Percentiles rank a stretch among this genome's conserved stretches.
phyloP scores from a whole-genome alignment of 2,113 vertebrate species.

The Acrocephalus kingi region DNA sequence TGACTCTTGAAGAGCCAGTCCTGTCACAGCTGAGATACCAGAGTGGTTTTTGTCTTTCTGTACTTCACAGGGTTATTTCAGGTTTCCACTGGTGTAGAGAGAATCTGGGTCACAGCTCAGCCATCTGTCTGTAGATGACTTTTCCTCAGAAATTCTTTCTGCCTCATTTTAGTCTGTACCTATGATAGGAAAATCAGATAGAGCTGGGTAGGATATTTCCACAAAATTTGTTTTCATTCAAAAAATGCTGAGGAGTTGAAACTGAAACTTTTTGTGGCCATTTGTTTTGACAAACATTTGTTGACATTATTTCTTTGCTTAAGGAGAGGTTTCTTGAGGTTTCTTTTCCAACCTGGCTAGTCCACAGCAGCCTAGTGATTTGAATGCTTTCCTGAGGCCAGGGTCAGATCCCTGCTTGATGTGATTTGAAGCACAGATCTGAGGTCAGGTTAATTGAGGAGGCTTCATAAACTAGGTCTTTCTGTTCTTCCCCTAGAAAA shows the following conservation, averaged over 20 bases:
- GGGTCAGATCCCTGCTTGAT: neutral
- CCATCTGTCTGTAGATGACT: constrained; percentile 29
- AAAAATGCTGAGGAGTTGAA: neutral
- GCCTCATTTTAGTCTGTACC: neutral
- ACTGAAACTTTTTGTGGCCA: neutral
- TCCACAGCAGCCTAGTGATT: neutral
- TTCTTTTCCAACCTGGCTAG: neutral
- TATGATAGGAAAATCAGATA: neutral
- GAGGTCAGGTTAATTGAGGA: neutral
- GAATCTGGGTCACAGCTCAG: constrained; percentile 52
- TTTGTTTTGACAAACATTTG: neutral
- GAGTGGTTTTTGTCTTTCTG: neutral
- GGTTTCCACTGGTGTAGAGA: constrained; percentile 14
- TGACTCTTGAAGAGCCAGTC: neutral
- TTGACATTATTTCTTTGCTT: neutral
- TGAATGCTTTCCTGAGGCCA: neutral
- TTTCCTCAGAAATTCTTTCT: constrained; percentile 41
- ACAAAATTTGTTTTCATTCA: neutral
- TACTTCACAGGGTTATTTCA: constrained; percentile 18
- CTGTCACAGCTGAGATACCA: neutral
- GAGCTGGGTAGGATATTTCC: neutral
- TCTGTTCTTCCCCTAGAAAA: neutral
- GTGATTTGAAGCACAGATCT: neutral
- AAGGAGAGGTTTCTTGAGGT: neutral
- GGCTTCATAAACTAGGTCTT: neutral